Evolutionary conservation across 2,113 vertebrate species (phyloP).

Genomic region (Alouatta palliata): DNA sequence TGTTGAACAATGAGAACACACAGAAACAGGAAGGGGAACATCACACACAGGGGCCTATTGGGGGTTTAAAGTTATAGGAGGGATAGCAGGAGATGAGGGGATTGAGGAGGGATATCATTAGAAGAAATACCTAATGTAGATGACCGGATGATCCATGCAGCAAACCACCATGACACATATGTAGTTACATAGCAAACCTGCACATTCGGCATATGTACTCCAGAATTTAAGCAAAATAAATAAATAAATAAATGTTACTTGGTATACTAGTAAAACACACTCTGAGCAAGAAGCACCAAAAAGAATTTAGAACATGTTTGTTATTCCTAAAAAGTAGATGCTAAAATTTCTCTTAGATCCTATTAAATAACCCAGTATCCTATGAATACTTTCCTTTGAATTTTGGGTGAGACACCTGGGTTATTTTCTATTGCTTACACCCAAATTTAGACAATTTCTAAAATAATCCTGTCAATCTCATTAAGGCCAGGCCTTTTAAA

Average conservation of each 20-base stretch:
- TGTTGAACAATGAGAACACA: no score
- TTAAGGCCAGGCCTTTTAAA: background rate
- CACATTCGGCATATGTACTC: no score
- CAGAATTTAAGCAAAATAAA: no score
- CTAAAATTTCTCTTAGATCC: background rate
- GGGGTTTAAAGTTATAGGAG: no score
- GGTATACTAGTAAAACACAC: background rate
- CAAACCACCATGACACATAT: no score
- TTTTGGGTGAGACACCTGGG: background rate
- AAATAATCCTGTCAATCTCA: background rate
- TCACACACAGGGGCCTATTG: no score
- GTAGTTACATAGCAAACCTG: no score
- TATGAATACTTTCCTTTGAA: background rate
- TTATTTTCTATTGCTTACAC: constrained; percentile 2
- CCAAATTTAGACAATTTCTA: constrained; percentile 14
- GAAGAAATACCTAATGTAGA: no score
- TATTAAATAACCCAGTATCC: background rate
- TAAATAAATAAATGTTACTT: background rate
- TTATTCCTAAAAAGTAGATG: background rate
- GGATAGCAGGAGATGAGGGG: no score
- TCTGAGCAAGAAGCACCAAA: background rate
- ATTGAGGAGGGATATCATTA: no score
- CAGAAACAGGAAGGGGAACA: no score
- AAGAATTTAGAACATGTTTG: background rate
- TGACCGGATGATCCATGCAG: no score